Evolutionary conservation across 35 echinoderm and acorn worm species (phyloP), one percentile per base, ranked within the genome.

Genomic region (Amphiura filiformis): DNA sequence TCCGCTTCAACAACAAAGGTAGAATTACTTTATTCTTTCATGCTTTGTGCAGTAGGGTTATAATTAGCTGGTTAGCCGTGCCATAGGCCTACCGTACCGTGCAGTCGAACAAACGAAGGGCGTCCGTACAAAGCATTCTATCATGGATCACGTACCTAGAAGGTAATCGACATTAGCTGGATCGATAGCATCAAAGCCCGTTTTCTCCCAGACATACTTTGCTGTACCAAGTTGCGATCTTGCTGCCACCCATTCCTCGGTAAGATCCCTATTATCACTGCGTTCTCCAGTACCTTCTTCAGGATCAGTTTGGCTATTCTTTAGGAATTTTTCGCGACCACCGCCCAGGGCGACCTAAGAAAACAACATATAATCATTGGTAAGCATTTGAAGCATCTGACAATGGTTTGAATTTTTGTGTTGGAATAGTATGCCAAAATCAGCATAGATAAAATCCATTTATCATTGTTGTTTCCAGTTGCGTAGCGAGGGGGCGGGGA

Each of bases 341-440:
- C 96, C 96, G 33, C 89, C 96, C 47, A 99, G 31, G 5, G 89
- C 80, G 18, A 99, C 96, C 96, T 99, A 52, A 0, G 15, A 32
- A 26, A 15, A 36, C 64, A 31, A 26, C 0, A 15, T 36, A 32
- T 0, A 37, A 23, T 39, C 36, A 26, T 13, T 47, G 11, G 1
- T 3, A 30, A 32, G 34, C 31, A 49, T 31, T 1, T 35, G 5
- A 20, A 26, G 30, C 12, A 80, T n/a, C n/a, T 47, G 64, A 77
- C 22, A 77, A 0, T 28, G n/a, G 34, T 0, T 32, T 32, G 34
- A 17, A 28, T 20, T 20, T 36, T n/a, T 36, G 17, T 18, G 18
- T 18, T n/a, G 15, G 22, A 15, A 23, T 23, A 15, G 34, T 34
- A 13, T 34, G 32, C 13, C 14, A 14, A 79, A 13, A 18, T 13